Evolutionary conservation across 2,888 invertebrate genomes (phyloP), one percentile per base, ranked within the genome.

Genomic region (Polymixis flavicincta): DNA sequence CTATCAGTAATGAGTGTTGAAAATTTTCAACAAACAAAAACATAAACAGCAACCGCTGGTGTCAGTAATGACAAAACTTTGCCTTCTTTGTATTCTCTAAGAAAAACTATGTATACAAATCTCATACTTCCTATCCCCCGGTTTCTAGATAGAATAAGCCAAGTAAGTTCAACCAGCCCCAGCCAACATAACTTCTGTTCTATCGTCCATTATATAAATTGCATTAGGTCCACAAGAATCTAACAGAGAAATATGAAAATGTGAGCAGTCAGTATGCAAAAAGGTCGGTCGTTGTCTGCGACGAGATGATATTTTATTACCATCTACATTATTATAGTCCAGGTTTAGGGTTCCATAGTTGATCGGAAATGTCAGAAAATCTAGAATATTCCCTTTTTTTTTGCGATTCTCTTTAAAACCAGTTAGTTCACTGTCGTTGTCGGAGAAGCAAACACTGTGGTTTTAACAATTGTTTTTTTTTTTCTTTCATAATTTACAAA

Each of bases 221-320:
- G 73, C 79, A 85, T 85, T 85, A 85, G 76, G 68, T 76, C 67
- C 72, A 83, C 86, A 67, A 66, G 74, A 76, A 78, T 66, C 78
- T 82, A 75, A 77, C 71, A 69, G 64, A 63, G 72, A 87, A 79
- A 85, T 85, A 85, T 85, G 76, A 79, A 85, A 87, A 82, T 85
- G 74, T 82, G 73, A 87, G 71, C 87, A 85, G 78, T 81, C 75
- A 63, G 74, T 82, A 82, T 85, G 85, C 74, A 80, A 85, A 87
- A 79, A 85, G 77, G 77, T 79, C 76, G 85, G 74, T 82, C 77
- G 87, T 45, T 76, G 79, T 73, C 77, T 65, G 63, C 71, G 71
- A 74, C 83, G 86, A 83, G 72, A 80, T 79, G 67, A 76, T 87
- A 83, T 82, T 85, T 83, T 87, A 85, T 82, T 87, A 80, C 80